These are phyloP conservation scores for Rhinogobio ventralis DNA, from an alignment of 2,797 vertebrate species.

Conservation along the genomic window DNA sequence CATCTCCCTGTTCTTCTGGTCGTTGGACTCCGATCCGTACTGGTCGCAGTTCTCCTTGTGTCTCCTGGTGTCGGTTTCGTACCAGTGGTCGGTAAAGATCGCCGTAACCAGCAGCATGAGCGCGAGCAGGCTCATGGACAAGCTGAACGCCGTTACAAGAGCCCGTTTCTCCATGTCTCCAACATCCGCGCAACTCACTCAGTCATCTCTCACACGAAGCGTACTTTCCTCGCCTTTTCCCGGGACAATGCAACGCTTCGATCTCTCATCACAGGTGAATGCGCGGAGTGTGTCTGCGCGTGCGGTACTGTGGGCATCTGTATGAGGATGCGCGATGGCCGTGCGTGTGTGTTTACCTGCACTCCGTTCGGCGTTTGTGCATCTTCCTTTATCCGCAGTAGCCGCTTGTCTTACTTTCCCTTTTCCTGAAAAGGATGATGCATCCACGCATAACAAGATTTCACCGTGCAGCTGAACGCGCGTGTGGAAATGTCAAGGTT, in stretches of 20 bases:
- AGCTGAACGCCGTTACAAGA: constrained; percentile 81
- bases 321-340: constrained; percentile 24
- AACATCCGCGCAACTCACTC: constrained; percentile 59
- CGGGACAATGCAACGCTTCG: constrained; percentile 55
- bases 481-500: constrained; percentile 54
- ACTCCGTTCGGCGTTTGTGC: constrained; percentile 8
- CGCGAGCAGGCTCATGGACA: constrained; percentile 81
- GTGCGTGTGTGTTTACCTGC: constrained; percentile 48
- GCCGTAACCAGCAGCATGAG: constrained; percentile 84
- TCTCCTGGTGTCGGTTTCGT: constrained; percentile 84
- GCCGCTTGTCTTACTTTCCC: constrained; percentile 1
- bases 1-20: constrained; percentile 86
- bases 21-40: constrained; percentile 81
- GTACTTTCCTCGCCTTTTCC: constrained; percentile 66
- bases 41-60: constrained; percentile 87
- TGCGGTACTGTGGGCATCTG: constrained; percentile 22
- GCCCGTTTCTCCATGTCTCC: constrained; percentile 79
- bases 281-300: constrained; percentile 27
- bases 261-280: constrained; percentile 67
- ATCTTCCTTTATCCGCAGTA: constrained; percentile 26
- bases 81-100: constrained; percentile 87
- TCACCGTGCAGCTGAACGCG: constrained; percentile 24
- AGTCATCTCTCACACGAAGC: constrained; percentile 58
- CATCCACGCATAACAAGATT: constrained; percentile 7
- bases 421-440: constrained; percentile 12